Evolutionary conservation across 2,888 invertebrate genomes (phyloP), one percentile per base, ranked within the genome.

Genomic region (Ferrisia virgata): DNA sequence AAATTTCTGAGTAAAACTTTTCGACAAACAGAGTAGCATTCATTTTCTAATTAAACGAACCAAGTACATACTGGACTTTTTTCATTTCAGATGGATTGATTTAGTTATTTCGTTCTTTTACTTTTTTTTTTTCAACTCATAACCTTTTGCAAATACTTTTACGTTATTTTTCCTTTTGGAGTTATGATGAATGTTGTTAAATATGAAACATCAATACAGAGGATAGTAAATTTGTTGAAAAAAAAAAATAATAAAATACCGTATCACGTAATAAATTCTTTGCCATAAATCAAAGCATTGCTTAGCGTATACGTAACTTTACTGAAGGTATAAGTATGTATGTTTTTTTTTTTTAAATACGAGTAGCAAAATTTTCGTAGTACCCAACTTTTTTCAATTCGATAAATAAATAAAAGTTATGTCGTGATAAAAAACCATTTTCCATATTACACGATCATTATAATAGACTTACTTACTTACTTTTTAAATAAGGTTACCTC

Each of bases 361-460:
- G n/a, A n/a, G n/a, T n/a, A 36, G 18, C n/a, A 11, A 33, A 33
- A 72, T 33, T 72, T 64, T 31, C 64, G n/a, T 33, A n/a, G n/a
- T n/a, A n/a, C n/a, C n/a, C n/a, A 72, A 72, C 72, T 72, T 33
- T 33, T 64, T 33, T 72, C 72, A 33, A 33, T 72, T 33, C 72
- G 33, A 72, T 64, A n/a, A n/a, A 72, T 72, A 72, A 72, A 72
- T 33, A 72, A 72, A 72, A 72, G 33, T 33, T n/a, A 72, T 72
- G 72, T 31, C 72, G 72, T 72, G 72, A 33, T 33, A 72, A 33
- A 72, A 33, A 72, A 33, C 22, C 33, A 72, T 72, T 72, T n/a
- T 72, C 72, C 33, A 72, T 72, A 33, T 72, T 72, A 72, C 72
- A 72, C 25, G 72, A 72, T 72, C n/a, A 72, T 33, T 72, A 33